Base-by-base conservation (phyloP, 2,113 vertebrate genomes). In the Actenoides hombroni region DNA sequence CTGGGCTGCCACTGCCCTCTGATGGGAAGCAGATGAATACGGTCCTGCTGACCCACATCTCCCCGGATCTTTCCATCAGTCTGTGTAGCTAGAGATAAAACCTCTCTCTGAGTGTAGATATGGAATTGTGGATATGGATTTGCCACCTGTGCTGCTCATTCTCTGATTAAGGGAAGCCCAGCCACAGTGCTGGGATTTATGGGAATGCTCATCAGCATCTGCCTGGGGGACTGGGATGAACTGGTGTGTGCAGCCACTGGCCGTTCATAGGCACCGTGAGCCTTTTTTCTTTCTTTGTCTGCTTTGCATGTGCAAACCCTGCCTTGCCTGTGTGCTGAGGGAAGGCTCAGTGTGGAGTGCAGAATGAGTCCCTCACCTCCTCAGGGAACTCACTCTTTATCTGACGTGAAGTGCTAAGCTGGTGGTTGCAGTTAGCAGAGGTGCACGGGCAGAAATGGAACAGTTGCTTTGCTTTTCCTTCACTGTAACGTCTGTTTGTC, bases 41-140 rank as follows among this genome's bases (percentile, higher is more conserved):
- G 29, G 39, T 5, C 28, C 67, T 74, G 12, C 25, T 1, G 2
- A 2, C n/a, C 83, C 65, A 7, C 0, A 2, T 6, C 26, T 33
- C 53, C 54, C 77, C 28, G 24, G 6, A 6, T 16, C 39, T 31
- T 40, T 16, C 49, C 21, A 6, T 16, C 0, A 7, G 11, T 23
- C 53, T 26, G 16, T 6, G 2, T 10, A 3, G 4, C 11, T 0
- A 29, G 12, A 59, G 37, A n/a, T 4, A n/a, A 61, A 64, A 57
- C 4, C 0, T 17, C 23, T 40, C 1, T n/a, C 1, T 49, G 12
- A 28, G 1, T 10, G 3, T 20, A 1, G 33, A 16, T 35, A 24
- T 9, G 1, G 23, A 31, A 49, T 29, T 78, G 16, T 20, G 1
- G 33, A 14, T 35, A 24, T 9, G 1, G 23, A n/a, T 54, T 29